Conservation (phyloP, 2,888 invertebrate species). For the Pyrrhia umbra region DNA sequence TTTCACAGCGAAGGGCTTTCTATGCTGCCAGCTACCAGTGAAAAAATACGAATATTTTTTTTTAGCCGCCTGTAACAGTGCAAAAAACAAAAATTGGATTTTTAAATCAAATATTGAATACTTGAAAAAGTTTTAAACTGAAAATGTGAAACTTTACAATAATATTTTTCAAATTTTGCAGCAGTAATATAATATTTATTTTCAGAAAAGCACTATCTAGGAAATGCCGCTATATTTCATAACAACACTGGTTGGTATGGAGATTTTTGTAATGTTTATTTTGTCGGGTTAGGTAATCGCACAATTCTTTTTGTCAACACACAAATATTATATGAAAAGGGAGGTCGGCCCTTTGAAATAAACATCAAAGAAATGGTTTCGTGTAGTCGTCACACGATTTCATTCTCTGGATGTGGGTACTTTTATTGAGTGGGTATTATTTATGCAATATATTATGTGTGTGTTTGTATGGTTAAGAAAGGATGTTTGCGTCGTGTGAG, state of each 20-base stretch:
- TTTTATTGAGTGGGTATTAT: constrained; percentile 63
- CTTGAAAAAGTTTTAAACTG: neutral
- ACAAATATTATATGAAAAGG: constrained; percentile 61
- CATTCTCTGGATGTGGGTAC: constrained; percentile 56
- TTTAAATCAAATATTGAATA: neutral
- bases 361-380: constrained; percentile 68
- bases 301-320: constrained; percentile 56
- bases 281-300: constrained; percentile 37
- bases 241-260: neutral
- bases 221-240: neutral
- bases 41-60: constrained; percentile 2
- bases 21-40: neutral
- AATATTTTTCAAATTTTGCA: neutral
- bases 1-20: constrained; percentile 16
- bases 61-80: neutral
- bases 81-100: neutral
- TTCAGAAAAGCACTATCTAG: neutral
- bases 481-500: constrained; percentile 30
- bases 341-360: constrained; percentile 64
- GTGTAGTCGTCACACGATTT: constrained; percentile 57
- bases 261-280: constrained; percentile 37
- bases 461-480: constrained; percentile 47
- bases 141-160: neutral
- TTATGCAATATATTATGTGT: constrained; percentile 61
- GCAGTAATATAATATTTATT: neutral